phyloP scores from a whole-genome alignment of 2,888 invertebrate genomes.

The Acleris sparsana region DNA sequence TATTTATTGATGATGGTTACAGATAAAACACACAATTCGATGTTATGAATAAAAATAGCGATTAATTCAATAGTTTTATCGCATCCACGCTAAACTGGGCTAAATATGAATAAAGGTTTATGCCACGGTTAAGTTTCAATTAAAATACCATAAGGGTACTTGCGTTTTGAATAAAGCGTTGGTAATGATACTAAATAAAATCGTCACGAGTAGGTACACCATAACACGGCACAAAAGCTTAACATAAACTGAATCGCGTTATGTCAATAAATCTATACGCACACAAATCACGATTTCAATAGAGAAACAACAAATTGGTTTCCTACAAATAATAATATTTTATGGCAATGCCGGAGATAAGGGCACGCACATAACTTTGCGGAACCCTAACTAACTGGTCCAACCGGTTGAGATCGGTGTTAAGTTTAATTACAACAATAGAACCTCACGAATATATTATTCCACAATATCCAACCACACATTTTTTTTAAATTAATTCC shows the following conservation, averaged over 20 bases:
- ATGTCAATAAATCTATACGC: conserved; percentile 40
- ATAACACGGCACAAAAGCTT: neutral
- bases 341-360: conserved; percentile 70
- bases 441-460: conserved; percentile 3
- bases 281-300: conserved; percentile 70
- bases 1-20: conserved; percentile 6
- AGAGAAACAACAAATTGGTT: conserved; percentile 72
- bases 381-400: conserved; percentile 65
- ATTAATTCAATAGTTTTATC: too few relatives aligned
- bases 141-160: too few relatives aligned
- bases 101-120: too few relatives aligned
- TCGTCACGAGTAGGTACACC: too few relatives aligned
- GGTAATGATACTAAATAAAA: too few relatives aligned
- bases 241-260: neutral
- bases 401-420: conserved; percentile 52
- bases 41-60: neutral
- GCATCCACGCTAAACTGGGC: too few relatives aligned
- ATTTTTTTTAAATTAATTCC: neutral
- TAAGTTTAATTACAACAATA: conserved; percentile 38
- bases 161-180: too few relatives aligned
- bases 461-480: neutral
- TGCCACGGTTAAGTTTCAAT: too few relatives aligned
- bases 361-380: conserved; percentile 67
- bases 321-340: conserved; percentile 78
- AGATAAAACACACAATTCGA: conserved; percentile 7